These are phyloP conservation scores for Seriola aureovittata DNA, from an alignment of 2,113 vertebrate genomes.

Conservation along the genomic window DNA sequence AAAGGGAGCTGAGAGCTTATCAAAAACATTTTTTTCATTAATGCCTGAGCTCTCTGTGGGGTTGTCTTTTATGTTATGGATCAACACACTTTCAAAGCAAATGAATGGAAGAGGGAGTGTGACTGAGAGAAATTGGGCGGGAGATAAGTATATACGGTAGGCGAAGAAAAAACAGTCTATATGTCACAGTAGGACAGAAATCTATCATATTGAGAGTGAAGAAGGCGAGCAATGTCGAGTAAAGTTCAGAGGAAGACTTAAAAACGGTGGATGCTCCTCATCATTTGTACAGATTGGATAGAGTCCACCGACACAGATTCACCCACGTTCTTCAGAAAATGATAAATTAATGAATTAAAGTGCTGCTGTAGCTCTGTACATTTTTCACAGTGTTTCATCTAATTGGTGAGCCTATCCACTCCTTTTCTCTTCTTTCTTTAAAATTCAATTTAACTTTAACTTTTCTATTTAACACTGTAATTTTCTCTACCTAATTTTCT, in stretches of 20 bases:
- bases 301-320: not conserved
- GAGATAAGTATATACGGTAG: slow-evolving; percentile 24
- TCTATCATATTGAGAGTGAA: not conserved
- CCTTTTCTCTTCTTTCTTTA: not conserved
- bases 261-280: not conserved
- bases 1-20: slow-evolving; percentile 45
- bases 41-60: slow-evolving; percentile 61
- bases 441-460: not conserved
- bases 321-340: not conserved
- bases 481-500: not conserved
- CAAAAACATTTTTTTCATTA: slow-evolving; percentile 50
- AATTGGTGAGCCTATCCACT: too few relatives aligned
- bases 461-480: not conserved
- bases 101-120: slow-evolving; percentile 47
- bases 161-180: not conserved
- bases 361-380: not conserved
- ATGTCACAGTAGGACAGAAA: not conserved
- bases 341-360: not conserved
- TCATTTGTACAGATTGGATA: not conserved
- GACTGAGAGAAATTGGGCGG: slow-evolving; percentile 36
- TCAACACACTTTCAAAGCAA: slow-evolving; percentile 69
- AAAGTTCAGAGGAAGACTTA: not conserved
- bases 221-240: not conserved
- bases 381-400: not conserved
- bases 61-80: slow-evolving; percentile 71